phyloP scores from a whole-genome alignment of 2,113 vertebrate genomes.

The Hippocampus guttulatus region DNA sequence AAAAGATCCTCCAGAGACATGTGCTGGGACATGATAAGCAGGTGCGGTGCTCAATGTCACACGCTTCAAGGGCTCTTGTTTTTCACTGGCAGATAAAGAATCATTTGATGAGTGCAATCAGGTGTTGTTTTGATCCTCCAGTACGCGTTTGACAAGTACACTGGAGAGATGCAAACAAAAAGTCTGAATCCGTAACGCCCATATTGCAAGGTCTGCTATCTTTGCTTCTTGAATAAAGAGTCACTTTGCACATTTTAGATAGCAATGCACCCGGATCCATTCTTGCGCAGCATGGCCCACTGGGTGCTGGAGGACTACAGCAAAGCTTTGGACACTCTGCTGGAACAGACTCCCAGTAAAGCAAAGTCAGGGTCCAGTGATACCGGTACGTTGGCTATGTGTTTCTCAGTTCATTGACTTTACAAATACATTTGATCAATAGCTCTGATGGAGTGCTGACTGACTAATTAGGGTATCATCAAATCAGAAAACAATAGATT shows the following conservation, averaged over 20 bases:
- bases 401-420: background rate
- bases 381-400: constrained; percentile 25
- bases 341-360: constrained; percentile 70
- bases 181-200: background rate
- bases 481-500: background rate
- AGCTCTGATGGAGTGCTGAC: background rate
- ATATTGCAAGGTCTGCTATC: background rate
- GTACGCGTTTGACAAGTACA: background rate
- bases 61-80: background rate
- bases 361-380: constrained; percentile 18
- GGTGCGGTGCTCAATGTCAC: constrained; percentile 47
- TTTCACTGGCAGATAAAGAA: constrained; percentile 1
- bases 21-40: constrained; percentile 79
- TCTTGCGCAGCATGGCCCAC: constrained; percentile 91
- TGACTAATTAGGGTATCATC: background rate
- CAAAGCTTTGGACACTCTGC: constrained; percentile 85
- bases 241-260: constrained; percentile 44
- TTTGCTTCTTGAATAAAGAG: background rate
- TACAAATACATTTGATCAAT: background rate
- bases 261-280: constrained; percentile 79
- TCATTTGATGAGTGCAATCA: background rate
- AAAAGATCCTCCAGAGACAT: constrained; percentile 84
- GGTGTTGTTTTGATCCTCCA: constrained; percentile 1
- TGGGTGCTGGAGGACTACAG: constrained; percentile 95
- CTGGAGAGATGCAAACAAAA: background rate